phyloP scores from a whole-genome alignment of 2,888 invertebrate genomes.

The Macaria liturata region DNA sequence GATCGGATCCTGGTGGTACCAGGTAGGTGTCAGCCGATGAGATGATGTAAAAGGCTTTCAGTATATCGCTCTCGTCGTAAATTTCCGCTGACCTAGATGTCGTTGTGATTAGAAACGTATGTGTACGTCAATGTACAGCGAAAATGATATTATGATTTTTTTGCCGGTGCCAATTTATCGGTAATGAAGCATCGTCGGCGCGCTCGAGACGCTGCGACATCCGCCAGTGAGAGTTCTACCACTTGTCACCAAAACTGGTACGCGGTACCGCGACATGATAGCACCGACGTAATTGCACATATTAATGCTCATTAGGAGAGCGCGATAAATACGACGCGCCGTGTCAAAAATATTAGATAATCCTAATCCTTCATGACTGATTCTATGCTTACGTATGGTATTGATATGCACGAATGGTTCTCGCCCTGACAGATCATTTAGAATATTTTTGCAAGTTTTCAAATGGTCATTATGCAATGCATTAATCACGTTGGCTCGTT shows the following conservation, averaged over 20 bases:
- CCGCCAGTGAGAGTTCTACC: constrained; percentile 80
- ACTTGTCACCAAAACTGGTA: constrained; percentile 80
- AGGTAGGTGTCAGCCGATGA: constrained; percentile 60
- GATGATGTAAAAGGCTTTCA: constrained; percentile 80
- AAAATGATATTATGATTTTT: constrained; percentile 79
- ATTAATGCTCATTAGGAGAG: constrained; percentile 50
- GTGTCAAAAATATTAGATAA: constrained; percentile 28
- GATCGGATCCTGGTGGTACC: constrained; percentile 78
- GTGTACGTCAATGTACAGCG: constrained; percentile 59
- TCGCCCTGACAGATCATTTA: constrained; percentile 26
- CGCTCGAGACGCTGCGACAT: constrained; percentile 73
- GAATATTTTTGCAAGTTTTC: constrained; percentile 20
- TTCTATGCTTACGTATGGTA: constrained; percentile 24
- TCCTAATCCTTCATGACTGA: constrained; percentile 21
- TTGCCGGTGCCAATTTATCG: constrained; percentile 74
- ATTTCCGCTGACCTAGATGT: constrained; percentile 79
- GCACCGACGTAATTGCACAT: constrained; percentile 59
- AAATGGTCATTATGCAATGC: constrained; percentile 20
- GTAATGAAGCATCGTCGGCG: constrained; percentile 68
- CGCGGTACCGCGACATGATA: constrained; percentile 57
- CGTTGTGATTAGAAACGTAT: constrained; percentile 78
- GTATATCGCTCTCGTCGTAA: constrained; percentile 69
- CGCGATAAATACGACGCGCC: constrained; percentile 22
- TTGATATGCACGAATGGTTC: constrained; percentile 20
- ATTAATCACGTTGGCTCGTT: constrained; percentile 13